Evolutionary conservation across 2,797 vertebrate genomes (phyloP), one percentile per base, ranked within the genome.

Genomic region (Microchirus variegatus): DNA sequence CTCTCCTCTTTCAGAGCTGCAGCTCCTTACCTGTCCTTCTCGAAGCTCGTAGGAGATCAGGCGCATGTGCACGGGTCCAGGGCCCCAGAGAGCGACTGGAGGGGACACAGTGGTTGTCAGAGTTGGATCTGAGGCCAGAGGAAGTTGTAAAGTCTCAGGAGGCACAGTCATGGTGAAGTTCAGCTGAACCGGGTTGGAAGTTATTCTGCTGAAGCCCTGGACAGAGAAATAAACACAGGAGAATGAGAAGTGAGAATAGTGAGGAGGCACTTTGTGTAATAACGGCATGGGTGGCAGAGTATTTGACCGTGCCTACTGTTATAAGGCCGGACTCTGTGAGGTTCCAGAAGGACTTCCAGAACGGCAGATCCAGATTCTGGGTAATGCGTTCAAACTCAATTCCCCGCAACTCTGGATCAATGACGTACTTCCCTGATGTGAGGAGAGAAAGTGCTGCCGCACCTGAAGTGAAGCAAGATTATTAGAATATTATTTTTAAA

Each of bases 271-370:
- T 12, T 36, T 13, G 14, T 40, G 17, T 10, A 3, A 51, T 4
- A 14, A 36, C 8, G 5, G 18, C 59, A 12, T 14, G 3, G 38
- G 26, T 0, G 1, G 8, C 60, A 10, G 19, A 50, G 53, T 15
- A 45, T 40, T 50, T 69, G 73, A 69, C 66, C 48, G 60, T 57
- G 82, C 92, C 83, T 85, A 94, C 93, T 70, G 92, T 69, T 63
- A 94, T 57, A 38, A 94, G 53, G 60, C 88, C 89, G 0, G 90
- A 91, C 67, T 94, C 93, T 0, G 93, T 94, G 54, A 94, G 75
- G 80, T 94, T 94, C 92, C 93, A 94, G 89, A 94, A 94, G 45
- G 88, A 87, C 78, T 94, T 94, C 92, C 92, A 94, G 70, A 94
- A 94, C 54, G 92, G 86, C 85, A 94, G 54, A 73, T 94, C 91